A percentile compares a stretch with the other conserved stretches of the same genome.
These are phyloP conservation scores for Oophaga sylvatica DNA, from an alignment of 2,797 vertebrate species.

Conservation along the genomic window DNA sequence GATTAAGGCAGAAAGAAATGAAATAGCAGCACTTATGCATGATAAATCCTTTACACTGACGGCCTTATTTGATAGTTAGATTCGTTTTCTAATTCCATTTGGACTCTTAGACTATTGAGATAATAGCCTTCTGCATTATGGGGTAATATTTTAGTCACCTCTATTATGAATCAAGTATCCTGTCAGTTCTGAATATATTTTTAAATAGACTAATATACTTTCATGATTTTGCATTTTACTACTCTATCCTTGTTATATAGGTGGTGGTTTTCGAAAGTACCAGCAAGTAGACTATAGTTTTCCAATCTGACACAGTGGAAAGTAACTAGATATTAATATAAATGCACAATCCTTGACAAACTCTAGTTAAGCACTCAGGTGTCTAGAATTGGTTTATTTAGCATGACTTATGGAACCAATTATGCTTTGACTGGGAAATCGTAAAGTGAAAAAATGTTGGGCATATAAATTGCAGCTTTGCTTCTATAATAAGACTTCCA, in stretches of 20 bases:
- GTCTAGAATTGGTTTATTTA: constrained; percentile 18
- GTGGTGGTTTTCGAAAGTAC: neutral
- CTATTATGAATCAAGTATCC: constrained; percentile 44
- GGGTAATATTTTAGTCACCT: constrained; percentile 53
- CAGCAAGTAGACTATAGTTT: neutral
- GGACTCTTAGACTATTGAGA: constrained; percentile 54
- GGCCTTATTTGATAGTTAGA: constrained; percentile 50
- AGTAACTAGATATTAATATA: neutral
- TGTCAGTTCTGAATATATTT: constrained; percentile 48
- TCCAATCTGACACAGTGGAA: neutral
- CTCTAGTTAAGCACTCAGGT: neutral
- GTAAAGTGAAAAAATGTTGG: neutral
- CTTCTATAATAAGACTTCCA: neutral
- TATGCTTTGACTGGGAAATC: neutral
- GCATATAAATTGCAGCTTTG: neutral
- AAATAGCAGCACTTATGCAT: constrained; percentile 51
- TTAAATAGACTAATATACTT: constrained; percentile 51
- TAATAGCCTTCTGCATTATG: constrained; percentile 59
- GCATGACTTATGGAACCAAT: neutral
- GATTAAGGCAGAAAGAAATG: constrained; percentile 57
- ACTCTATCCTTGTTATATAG: constrained; percentile 14
- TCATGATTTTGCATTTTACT: constrained; percentile 19
- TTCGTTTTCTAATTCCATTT: constrained; percentile 57
- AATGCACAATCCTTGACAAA: neutral
- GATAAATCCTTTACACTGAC: constrained; percentile 50